A percentile compares a stretch with the other conserved stretches of the same genome.
Conservation (phyloP, 1,140 invertebrate species). For the Ips nitidus region DNA sequence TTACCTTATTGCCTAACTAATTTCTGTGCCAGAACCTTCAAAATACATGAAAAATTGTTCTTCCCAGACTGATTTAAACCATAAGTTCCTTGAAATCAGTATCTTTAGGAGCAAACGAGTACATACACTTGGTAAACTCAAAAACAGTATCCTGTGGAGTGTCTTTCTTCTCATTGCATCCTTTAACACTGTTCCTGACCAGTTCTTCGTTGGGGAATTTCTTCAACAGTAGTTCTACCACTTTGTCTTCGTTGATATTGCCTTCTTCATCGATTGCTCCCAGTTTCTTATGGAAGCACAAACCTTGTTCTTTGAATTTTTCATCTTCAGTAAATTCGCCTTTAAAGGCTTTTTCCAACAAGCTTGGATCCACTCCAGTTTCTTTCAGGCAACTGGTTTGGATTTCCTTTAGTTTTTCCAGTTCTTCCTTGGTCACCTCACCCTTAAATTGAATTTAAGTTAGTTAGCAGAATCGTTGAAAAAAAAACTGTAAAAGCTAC, state of each 20-base stretch:
- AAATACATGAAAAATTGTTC: no score
- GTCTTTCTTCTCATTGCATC: constrained; percentile 14
- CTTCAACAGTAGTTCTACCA: background rate
- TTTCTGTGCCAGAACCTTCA: no score
- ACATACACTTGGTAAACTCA: constrained; percentile 21
- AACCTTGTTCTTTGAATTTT: constrained; percentile 20
- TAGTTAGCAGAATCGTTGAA: no score
- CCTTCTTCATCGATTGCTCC: background rate
- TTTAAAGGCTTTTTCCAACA: constrained; percentile 51
- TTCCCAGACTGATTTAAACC: no score
- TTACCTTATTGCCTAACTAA: no score
- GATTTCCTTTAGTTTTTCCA: no score
- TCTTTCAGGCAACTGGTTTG: constrained; percentile 47
- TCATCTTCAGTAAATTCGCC: constrained; percentile 48
- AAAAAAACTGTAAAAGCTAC: no score
- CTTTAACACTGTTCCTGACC: constrained; percentile 2
- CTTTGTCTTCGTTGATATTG: constrained; percentile 6
- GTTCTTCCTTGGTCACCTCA: no score
- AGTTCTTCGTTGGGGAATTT: constrained; percentile 8
- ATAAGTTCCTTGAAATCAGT: background rate
- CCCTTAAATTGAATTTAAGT: no score
- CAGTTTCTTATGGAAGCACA: constrained; percentile 8
- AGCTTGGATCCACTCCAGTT: constrained; percentile 48
- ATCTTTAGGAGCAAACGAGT: constrained; percentile 1
- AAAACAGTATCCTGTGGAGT: constrained; percentile 31